Evolutionary conservation across 2,888 invertebrate species (phyloP).

Genomic region (Alitta virens): DNA sequence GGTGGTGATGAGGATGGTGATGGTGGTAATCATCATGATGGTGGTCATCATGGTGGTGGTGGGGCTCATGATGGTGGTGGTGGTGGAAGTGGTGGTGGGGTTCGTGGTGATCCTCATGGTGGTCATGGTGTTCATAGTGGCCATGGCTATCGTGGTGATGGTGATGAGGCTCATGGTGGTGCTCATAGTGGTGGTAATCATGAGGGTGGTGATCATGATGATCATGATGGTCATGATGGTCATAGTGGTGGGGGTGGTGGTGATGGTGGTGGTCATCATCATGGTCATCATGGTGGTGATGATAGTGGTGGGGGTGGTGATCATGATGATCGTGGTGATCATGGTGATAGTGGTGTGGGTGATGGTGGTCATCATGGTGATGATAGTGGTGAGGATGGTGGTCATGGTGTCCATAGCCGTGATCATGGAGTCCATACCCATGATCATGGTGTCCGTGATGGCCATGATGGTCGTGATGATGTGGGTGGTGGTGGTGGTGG

Average conservation of each 20-base stretch:
- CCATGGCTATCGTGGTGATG: too few species aligned
- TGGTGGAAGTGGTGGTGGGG: constrained; percentile 5
- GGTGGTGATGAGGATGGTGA: constrained; percentile 1
- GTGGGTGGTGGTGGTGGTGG: too few species aligned
- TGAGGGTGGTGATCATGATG: too few species aligned
- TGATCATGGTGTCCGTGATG: neutral
- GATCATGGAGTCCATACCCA: neutral
- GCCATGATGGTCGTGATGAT: too few species aligned
- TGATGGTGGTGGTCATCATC: neutral
- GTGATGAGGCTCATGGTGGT: too few species aligned
- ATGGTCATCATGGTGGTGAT: neutral
- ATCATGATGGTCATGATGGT: constrained; percentile 6
- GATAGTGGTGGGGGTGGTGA: neutral
- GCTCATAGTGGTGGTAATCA: too few species aligned
- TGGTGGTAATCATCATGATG: constrained; percentile 1
- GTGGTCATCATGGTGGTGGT: neutral
- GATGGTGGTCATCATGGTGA: too few species aligned
- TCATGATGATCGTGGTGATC: neutral
- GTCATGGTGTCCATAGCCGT: neutral
- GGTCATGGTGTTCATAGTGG: too few species aligned
- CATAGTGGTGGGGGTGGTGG: neutral
- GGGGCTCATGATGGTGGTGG: constrained; percentile 6
- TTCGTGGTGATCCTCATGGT: neutral
- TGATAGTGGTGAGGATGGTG: too few species aligned
- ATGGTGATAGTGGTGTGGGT: too few species aligned